These are phyloP conservation scores for Dicrurus megarhynchus DNA, from an alignment of 2,113 vertebrate species.

Conservation along the genomic window DNA sequence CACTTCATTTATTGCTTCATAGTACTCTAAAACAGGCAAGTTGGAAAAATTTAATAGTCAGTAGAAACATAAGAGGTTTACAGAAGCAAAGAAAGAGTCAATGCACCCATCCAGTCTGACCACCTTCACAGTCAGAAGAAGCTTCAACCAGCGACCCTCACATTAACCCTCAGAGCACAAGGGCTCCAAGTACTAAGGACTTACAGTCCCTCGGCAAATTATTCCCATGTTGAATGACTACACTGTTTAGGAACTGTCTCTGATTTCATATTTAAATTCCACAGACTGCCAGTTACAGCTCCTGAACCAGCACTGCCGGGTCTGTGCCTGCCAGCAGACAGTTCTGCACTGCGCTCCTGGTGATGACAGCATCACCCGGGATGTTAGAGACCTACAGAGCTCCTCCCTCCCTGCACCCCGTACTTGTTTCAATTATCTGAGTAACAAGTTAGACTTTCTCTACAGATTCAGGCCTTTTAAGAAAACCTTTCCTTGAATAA, in stretches of 20 bases:
- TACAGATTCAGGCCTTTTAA: not conserved
- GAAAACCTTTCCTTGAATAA: not conserved
- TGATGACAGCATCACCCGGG: not conserved
- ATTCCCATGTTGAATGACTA: not conserved
- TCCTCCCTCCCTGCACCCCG: not conserved
- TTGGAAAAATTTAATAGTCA: not conserved
- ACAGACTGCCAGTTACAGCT: not conserved
- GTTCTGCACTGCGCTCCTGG: not conserved
- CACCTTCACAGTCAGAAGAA: not conserved
- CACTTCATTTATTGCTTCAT: not conserved
- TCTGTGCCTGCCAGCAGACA: not conserved
- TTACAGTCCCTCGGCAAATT: not conserved
- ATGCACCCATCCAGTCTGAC: not conserved
- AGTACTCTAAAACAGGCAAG: not conserved
- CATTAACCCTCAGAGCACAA: not conserved
- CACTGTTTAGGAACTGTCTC: not conserved
- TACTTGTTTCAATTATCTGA: not conserved
- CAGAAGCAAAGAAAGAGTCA: not conserved
- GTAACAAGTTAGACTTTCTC: not conserved
- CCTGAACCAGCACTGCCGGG: not conserved
- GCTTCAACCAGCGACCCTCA: not conserved
- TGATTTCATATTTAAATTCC: not conserved
- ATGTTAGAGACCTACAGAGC: not conserved
- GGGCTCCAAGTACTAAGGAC: not conserved
- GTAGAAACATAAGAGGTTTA: not conserved